Conservation (phyloP, 2,113 vertebrate genomes). For the Marmota flaviventris region DNA sequence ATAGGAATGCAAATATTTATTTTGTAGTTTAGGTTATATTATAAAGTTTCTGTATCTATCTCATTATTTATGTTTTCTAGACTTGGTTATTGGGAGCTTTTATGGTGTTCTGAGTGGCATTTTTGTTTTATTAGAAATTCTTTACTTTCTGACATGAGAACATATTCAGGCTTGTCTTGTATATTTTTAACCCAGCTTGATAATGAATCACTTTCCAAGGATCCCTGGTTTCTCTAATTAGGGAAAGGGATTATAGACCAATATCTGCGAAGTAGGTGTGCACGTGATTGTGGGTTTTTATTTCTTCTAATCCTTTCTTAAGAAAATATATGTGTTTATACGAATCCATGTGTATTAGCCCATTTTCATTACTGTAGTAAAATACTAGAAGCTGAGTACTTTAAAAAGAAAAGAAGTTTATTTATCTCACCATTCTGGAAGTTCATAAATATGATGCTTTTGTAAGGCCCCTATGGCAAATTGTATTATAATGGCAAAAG, state of each 20-base stretch:
- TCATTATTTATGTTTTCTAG: neutral
- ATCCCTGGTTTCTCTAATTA: neutral
- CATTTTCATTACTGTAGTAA: neutral
- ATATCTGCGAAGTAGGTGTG: neutral
- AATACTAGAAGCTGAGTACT: neutral
- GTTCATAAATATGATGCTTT: neutral
- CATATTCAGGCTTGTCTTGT: neutral
- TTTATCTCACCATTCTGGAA: neutral
- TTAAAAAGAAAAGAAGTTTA: neutral
- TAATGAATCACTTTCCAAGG: neutral
- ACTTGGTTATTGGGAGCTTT: neutral
- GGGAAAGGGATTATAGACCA: neutral
- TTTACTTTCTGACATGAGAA: neutral
- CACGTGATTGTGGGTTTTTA: neutral
- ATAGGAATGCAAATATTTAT: neutral
- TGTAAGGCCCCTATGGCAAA: neutral
- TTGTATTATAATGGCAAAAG: neutral
- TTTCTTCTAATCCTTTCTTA: neutral
- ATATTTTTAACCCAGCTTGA: neutral
- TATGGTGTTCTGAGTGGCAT: neutral
- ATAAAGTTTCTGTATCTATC: neutral
- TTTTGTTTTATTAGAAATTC: neutral
- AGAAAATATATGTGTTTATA: neutral
- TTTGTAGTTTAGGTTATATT: slow-evolving; percentile 52
- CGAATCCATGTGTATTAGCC: neutral